Conservation (phyloP, 1,140 invertebrate genomes). For the Panagrolaimus sp. region DNA sequence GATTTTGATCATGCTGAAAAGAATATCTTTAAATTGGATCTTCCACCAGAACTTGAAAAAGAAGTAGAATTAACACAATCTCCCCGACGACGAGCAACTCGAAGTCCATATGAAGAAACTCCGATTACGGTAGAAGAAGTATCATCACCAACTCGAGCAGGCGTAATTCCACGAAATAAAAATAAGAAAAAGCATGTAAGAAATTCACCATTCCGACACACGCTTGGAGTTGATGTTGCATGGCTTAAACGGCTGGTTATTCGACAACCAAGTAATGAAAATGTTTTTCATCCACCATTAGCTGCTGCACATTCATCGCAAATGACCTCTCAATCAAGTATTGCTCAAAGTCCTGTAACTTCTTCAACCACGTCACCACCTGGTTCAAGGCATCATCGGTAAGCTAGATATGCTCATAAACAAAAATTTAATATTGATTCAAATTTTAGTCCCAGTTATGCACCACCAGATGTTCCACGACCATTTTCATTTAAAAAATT, state of each 20-base stretch:
- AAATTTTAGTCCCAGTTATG: constrained; percentile 2
- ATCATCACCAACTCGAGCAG: background rate
- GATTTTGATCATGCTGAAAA: constrained; percentile 1
- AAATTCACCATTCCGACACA: constrained; percentile 43
- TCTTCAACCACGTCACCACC: background rate
- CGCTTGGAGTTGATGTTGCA: constrained; percentile 50
- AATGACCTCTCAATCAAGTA: constrained; percentile 1
- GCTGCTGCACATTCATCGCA: background rate
- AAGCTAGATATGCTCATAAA: background rate
- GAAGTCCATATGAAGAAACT: constrained; percentile 39
- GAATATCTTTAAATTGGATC: too few species aligned
- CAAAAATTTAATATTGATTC: background rate
- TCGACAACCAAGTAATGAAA: background rate
- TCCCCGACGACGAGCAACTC: background rate
- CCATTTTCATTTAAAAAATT: background rate
- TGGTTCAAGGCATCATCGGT: constrained; percentile 5
- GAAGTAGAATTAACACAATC: background rate
- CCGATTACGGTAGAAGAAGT: constrained; percentile 18
- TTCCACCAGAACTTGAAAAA: too few species aligned
- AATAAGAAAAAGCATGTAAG: constrained; percentile 29
- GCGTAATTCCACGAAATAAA: background rate
- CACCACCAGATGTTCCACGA: background rate
- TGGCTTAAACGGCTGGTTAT: constrained; percentile 50
- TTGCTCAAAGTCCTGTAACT: background rate
- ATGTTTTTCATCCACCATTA: constrained; percentile 2